These are phyloP conservation scores for Dufourea novaeangliae DNA, from an alignment of 1,140 invertebrate species.

Conservation along the genomic window DNA sequence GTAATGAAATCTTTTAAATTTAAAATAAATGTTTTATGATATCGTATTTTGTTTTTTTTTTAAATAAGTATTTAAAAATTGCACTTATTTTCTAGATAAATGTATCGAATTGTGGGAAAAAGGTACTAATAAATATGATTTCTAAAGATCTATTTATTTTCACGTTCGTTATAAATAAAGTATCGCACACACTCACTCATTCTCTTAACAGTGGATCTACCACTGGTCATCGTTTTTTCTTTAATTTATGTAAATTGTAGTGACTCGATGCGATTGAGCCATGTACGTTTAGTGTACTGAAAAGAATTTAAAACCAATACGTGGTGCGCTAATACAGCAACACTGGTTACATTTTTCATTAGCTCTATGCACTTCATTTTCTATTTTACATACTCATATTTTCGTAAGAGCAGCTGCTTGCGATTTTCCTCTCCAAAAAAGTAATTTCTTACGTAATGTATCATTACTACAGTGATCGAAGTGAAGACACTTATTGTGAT, in stretches of 20 bases:
- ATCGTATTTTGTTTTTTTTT: background rate
- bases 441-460: background rate
- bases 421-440: background rate
- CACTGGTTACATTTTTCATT: slow-evolving; percentile 62
- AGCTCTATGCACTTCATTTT: slow-evolving; percentile 52
- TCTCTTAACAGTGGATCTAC: slow-evolving; percentile 73
- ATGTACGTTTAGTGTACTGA: slow-evolving; percentile 57
- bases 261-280: slow-evolving; percentile 61
- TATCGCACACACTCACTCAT: slow-evolving; percentile 80
- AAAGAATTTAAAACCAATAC: slow-evolving; percentile 60
- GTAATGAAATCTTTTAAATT: background rate
- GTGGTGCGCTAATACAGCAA: slow-evolving; percentile 53
- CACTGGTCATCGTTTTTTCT: slow-evolving; percentile 68
- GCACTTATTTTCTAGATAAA: background rate
- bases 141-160: slow-evolving; percentile 63
- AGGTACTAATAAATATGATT: background rate
- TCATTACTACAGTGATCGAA: background rate
- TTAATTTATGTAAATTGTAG: slow-evolving; percentile 68
- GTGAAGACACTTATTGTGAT: slow-evolving; percentile 18
- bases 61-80: background rate
- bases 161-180: slow-evolving; percentile 78
- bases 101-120: background rate
- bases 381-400: slow-evolving; percentile 19
- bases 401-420: slow-evolving; percentile 16
- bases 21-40: slow-evolving; percentile 23